These are phyloP conservation scores for Oopsacas minuta DNA, from an alignment of 37 sponge, comb jelly and placozoan genomes.

Conservation along the genomic window DNA sequence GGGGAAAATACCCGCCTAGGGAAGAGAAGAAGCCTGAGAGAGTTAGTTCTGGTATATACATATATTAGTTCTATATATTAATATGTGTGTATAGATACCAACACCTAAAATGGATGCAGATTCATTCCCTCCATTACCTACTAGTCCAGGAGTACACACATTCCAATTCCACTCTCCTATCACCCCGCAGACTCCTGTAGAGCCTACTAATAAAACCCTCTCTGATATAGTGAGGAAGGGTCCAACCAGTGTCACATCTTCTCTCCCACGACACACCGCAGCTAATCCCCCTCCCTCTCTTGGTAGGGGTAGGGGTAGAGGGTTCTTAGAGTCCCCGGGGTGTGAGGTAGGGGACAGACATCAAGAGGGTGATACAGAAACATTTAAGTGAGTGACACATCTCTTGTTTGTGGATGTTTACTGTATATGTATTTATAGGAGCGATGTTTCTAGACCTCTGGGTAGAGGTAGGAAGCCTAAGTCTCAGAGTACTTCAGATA, in stretches of 20 bases:
- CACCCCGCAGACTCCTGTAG: neutral
- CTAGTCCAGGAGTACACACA: neutral
- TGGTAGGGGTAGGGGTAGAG: neutral
- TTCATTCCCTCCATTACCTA: neutral
- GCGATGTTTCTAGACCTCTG: neutral
- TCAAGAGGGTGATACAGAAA: too few species aligned
- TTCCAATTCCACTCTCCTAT: neutral
- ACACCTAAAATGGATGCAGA: neutral
- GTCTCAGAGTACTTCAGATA: neutral
- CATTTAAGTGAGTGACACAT: neutral
- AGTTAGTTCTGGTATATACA: neutral
- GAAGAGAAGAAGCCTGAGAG: neutral
- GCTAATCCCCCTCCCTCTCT: neutral
- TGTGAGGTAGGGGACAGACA: too few species aligned
- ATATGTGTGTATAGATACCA: neutral
- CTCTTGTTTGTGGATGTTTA: neutral
- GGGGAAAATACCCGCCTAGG: neutral
- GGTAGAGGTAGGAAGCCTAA: neutral
- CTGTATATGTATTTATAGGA: neutral
- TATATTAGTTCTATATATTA: neutral
- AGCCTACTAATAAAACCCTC: conserved; percentile 8
- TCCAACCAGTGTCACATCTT: neutral
- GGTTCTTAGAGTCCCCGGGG: too few species aligned
- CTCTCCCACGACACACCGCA: neutral
- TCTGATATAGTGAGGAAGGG: neutral